Evolutionary conservation across 1,140 invertebrate genomes (phyloP).

Genomic region (Micrasema longulum): DNA sequence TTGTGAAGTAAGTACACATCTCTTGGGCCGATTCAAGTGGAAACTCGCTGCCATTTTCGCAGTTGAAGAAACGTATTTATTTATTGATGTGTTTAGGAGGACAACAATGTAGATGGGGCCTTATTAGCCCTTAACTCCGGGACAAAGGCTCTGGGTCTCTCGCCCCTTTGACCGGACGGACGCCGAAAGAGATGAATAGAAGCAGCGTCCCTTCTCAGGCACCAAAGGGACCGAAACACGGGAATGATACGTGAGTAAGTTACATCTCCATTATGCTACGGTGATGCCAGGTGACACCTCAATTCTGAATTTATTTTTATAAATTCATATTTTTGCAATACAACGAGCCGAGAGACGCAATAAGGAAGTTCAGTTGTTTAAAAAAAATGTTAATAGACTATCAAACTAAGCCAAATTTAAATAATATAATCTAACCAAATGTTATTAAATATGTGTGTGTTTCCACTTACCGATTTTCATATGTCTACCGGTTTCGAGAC

Average conservation of each 20-base stretch:
- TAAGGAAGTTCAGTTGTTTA: no score
- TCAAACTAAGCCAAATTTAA: no score
- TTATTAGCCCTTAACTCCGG: slow-evolving; percentile 43
- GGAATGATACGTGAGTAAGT: slow-evolving; percentile 37
- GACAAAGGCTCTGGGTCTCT: no score
- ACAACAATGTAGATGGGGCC: slow-evolving; percentile 46
- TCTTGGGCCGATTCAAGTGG: slow-evolving; percentile 2
- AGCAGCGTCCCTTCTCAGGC: slow-evolving; percentile 20
- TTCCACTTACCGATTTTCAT: no score
- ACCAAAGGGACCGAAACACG: slow-evolving; percentile 6
- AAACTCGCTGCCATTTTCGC: slow-evolving; percentile 10
- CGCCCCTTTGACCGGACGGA: slow-evolving; percentile 31
- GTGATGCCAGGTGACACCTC: slow-evolving; percentile 36
- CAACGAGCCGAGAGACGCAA: no score
- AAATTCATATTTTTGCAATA: not conserved
- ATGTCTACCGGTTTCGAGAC: no score
- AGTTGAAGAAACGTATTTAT: slow-evolving; percentile 38
- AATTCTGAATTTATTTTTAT: not conserved
- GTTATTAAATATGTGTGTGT: no score
- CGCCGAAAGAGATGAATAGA: slow-evolving; percentile 43
- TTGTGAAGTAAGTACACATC: slow-evolving; percentile 1
- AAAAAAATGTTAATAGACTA: no score
- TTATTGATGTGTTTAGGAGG: slow-evolving; percentile 48
- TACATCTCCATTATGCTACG: slow-evolving; percentile 44
- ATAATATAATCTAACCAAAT: no score